A percentile compares a stretch with the other conserved stretches of the same genome.
Evolutionary conservation across 2,797 vertebrate species (phyloP).

Genomic region (Aphelocoma californica): DNA sequence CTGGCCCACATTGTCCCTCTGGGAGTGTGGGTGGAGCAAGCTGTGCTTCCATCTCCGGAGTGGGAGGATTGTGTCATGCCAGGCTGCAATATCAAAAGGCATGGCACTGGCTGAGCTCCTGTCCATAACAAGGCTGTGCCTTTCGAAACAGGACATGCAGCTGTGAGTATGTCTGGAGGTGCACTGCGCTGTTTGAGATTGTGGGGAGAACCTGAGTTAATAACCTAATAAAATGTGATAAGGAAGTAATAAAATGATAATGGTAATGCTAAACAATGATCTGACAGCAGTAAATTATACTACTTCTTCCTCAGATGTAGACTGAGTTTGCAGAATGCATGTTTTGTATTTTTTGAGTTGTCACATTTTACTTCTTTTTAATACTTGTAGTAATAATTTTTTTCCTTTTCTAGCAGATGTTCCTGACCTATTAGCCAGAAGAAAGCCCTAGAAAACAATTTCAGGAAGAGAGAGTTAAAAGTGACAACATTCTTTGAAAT

Average conservation of each 20-base stretch:
- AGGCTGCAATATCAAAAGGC: neutral
- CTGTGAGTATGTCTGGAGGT: neutral
- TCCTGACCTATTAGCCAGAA: neutral
- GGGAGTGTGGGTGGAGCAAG: neutral
- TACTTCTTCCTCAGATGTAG: neutral
- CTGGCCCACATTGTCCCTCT: no score
- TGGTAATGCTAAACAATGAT: neutral
- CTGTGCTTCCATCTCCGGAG: rapidly evolving
- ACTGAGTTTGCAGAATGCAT: neutral
- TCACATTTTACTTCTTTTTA: neutral
- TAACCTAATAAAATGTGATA: neutral
- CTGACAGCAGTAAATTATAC: neutral
- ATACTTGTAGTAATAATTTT: neutral
- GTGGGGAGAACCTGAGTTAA: neutral
- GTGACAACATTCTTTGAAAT: neutral
- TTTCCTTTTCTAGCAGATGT: neutral
- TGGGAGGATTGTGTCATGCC: neutral
- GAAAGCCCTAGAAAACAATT: neutral
- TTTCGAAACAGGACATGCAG: neutral
- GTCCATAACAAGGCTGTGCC: no score
- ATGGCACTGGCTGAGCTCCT: neutral
- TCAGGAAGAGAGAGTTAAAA: neutral
- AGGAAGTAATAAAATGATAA: neutral
- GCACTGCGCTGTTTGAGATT: rapidly evolving
- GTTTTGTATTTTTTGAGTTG: neutral